A percentile compares a stretch with the other conserved stretches of the same genome.
These are phyloP conservation scores for Polyploca ridens DNA, from an alignment of 2,888 invertebrate species.

Conservation along the genomic window DNA sequence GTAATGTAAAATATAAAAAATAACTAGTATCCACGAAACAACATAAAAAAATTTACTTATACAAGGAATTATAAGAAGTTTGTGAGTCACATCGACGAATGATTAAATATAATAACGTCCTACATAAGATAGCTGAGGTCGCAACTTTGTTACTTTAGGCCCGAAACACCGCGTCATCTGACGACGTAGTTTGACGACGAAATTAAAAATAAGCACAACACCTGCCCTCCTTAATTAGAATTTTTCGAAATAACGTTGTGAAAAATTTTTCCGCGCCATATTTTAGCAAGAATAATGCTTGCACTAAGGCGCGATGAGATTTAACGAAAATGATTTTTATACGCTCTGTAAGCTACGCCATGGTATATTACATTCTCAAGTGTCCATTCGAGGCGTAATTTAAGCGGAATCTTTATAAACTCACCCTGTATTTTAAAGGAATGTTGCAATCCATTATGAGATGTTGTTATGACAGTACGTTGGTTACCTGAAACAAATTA, in stretches of 20 bases:
- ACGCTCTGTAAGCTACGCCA: constrained; percentile 8
- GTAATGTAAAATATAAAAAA: too few relatives aligned
- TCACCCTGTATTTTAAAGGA: constrained; percentile 6
- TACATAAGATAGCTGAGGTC: constrained; percentile 55
- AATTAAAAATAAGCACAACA: constrained; percentile 78
- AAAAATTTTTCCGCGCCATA: constrained; percentile 51
- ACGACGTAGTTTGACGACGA: constrained; percentile 69
- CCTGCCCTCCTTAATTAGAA: constrained; percentile 80
- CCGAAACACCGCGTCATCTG: constrained; percentile 69
- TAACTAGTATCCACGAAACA: too few relatives aligned
- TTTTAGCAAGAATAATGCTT: constrained; percentile 36
- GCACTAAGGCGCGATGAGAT: constrained; percentile 6
- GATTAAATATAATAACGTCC: constrained; percentile 21
- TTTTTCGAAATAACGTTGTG: constrained; percentile 74
- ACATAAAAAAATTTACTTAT: not conserved
- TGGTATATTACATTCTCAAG: constrained; percentile 15
- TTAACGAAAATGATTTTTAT: constrained; percentile 1
- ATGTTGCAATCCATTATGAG: constrained; percentile 12
- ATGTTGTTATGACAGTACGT: constrained; percentile 7
- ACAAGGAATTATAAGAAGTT: not conserved
- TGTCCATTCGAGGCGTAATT: constrained; percentile 4
- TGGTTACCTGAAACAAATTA: constrained; percentile 30
- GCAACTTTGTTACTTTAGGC: constrained; percentile 62
- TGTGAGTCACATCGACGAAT: not conserved
- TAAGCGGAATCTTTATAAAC: constrained; percentile 9